Conservation (phyloP, 2,888 invertebrate genomes). For the Poecilobothrus nobilitatus region DNA sequence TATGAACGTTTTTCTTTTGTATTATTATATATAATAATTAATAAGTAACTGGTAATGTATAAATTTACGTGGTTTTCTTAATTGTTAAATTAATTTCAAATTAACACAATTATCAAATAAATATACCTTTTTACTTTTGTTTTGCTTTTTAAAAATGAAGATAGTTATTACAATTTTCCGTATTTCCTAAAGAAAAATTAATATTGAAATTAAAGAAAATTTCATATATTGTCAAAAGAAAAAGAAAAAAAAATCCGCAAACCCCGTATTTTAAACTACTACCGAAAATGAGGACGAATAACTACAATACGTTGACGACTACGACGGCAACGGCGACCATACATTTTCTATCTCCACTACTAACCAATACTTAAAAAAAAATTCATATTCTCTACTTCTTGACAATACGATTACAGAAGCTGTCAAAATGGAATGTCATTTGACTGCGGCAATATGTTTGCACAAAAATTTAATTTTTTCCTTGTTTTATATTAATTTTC, state of each 20-base stretch:
- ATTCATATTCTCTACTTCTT: neutral
- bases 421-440: neutral
- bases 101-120: too few species aligned
- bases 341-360: neutral
- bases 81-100: too few species aligned
- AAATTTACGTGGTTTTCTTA: too few species aligned
- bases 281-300: neutral
- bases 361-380: neutral
- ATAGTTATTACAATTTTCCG: too few species aligned
- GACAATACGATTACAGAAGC: neutral
- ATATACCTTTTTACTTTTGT: too few species aligned
- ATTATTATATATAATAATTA: too few species aligned
- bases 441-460: slow-evolving; percentile 4
- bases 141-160: too few species aligned
- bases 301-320: neutral
- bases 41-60: too few species aligned
- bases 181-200: too few species aligned
- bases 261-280: neutral
- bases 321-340: neutral
- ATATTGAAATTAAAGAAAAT: too few species aligned
- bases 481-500: neutral
- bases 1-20: too few species aligned
- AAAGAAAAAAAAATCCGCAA: neutral
- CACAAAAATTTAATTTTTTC: neutral
- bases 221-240: neutral